A percentile compares a stretch with the other conserved stretches of the same genome.
Conservation (phyloP, 1,140 invertebrate genomes). For the Drosophila ercepeae region DNA sequence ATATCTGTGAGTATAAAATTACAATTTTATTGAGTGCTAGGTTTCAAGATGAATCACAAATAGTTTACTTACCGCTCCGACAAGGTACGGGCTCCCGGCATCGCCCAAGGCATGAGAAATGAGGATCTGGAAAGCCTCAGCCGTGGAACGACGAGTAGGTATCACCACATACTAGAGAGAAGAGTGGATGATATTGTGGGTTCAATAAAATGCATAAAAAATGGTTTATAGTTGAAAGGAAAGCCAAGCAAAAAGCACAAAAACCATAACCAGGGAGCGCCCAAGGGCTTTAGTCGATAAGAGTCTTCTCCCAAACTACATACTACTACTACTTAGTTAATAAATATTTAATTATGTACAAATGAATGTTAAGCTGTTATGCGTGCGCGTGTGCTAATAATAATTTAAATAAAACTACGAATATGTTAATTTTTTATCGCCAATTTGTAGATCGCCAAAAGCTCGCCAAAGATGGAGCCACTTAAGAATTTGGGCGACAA, state of each 20-base stretch:
- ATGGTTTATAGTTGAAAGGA: constrained; percentile 8
- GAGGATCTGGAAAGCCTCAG: constrained; percentile 97
- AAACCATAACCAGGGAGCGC: not conserved
- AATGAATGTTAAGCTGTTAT: not conserved
- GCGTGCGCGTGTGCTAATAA: not conserved
- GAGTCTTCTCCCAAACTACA: no score
- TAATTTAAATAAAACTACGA: not conserved
- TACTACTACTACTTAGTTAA: no score
- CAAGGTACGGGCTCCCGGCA: constrained; percentile 96
- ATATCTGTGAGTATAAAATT: constrained; percentile 84
- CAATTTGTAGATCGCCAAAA: constrained; percentile 31
- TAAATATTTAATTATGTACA: no score
- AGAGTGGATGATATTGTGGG: no score
- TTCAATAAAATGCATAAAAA: no score
- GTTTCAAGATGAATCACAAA: not conserved
- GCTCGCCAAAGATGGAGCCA: constrained; percentile 67
- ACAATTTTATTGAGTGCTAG: constrained; percentile 57
- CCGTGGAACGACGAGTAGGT: constrained; percentile 95
- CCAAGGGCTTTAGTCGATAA: no score
- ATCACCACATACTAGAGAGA: constrained; percentile 92
- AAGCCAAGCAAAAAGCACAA: constrained; percentile 15
- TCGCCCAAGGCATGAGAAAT: constrained; percentile 96
- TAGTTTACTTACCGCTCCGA: constrained; percentile 91
- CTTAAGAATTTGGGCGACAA: constrained; percentile 13
- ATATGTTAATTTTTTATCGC: no score